Evolutionary conservation across 1,140 invertebrate species (phyloP).

Genomic region (Atopsyche davidsoni): DNA sequence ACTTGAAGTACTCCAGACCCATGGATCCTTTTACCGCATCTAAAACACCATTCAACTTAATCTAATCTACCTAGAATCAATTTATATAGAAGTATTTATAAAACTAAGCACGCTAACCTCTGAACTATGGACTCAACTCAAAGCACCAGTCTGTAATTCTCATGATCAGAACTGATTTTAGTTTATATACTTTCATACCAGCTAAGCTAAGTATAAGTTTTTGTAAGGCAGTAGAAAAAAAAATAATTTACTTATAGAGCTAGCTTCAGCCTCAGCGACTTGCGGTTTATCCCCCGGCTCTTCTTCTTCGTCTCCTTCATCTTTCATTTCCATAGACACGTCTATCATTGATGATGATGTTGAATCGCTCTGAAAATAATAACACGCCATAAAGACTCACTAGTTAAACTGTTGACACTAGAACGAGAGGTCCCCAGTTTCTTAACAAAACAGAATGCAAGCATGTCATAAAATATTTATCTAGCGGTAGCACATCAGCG

Average conservation of each 20-base stretch:
- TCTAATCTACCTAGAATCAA: slow-evolving; percentile 8
- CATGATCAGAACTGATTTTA: too few species aligned
- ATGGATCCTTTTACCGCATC: slow-evolving; percentile 24
- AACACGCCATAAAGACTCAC: background rate
- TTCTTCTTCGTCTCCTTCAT: slow-evolving; percentile 12
- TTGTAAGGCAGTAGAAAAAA: too few species aligned
- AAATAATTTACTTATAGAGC: slow-evolving; percentile 19
- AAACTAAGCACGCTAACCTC: background rate
- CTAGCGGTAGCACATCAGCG: too few species aligned
- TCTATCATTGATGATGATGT: slow-evolving; percentile 23
- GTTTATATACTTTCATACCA: too few species aligned
- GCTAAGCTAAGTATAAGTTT: too few species aligned
- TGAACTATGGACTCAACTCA: background rate
- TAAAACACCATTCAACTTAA: too few species aligned
- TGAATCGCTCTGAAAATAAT: slow-evolving; percentile 24
- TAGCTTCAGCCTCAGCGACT: slow-evolving; percentile 17
- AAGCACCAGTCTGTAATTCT: too few species aligned
- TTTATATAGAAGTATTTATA: slow-evolving; percentile 6
- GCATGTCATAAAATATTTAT: too few species aligned
- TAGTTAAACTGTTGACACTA: too few species aligned
- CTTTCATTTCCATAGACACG: background rate
- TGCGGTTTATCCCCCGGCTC: slow-evolving; percentile 7
- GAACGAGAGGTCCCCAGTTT: too few species aligned
- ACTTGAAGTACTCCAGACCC: slow-evolving; percentile 21
- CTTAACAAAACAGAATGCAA: too few species aligned